Conservation (phyloP, 2,888 invertebrate species). For the Elgonia sp. region DNA sequence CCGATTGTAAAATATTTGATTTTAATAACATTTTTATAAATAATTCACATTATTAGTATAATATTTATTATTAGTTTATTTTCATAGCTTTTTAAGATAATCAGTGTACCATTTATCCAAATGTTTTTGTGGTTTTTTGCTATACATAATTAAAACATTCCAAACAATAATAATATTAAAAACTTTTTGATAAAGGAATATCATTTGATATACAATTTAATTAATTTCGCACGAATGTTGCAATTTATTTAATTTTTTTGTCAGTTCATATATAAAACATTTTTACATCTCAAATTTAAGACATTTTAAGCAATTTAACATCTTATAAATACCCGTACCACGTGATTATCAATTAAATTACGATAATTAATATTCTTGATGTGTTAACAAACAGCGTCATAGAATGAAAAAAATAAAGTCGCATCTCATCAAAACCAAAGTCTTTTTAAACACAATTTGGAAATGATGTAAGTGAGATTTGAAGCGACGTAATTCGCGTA, state of each 20-base stretch:
- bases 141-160: too few relatives aligned
- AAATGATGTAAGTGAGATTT: conserved; percentile 27
- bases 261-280: conserved; percentile 14
- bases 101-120: too few relatives aligned
- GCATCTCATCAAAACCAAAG: not conserved
- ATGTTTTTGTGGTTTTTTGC: too few relatives aligned
- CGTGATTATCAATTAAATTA: conserved; percentile 32
- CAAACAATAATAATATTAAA: too few relatives aligned
- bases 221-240: conserved; percentile 11
- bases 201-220: not conserved
- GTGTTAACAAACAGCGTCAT: conserved; percentile 48
- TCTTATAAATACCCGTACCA: conserved; percentile 2
- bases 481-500: conserved; percentile 27
- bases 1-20: too few relatives aligned
- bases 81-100: too few relatives aligned
- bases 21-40: too few relatives aligned
- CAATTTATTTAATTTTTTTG: not conserved
- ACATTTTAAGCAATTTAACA: conserved; percentile 7
- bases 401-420: conserved; percentile 30
- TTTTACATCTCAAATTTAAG: not conserved
- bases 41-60: too few relatives aligned
- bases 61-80: too few relatives aligned
- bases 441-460: conserved; percentile 36
- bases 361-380: conserved; percentile 34
- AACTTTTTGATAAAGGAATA: not conserved